Base-by-base conservation (phyloP, 2,113 vertebrate species). In the Pionites leucogaster region DNA sequence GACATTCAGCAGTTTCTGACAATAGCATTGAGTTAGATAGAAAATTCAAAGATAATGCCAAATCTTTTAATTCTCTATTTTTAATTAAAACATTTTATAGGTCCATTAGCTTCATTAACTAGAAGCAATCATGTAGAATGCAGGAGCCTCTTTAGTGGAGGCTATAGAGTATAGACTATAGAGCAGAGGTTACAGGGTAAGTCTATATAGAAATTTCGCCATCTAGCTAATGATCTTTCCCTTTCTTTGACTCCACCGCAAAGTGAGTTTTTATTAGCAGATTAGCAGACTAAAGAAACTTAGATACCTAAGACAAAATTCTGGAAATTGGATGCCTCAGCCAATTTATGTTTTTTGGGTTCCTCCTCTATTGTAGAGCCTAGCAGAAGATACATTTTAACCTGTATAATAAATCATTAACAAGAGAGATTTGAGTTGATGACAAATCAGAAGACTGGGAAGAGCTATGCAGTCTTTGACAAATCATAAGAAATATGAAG, bases 171-270 rank as follows among this genome's bases (percentile, higher is more conserved):
- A 19, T 57, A 57, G 41, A 15, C 25, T 31, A 18, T 16, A 64
- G 6, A 86, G 10, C 60, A 59, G 23, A 53, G 0, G 0, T 47
- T 39, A 59, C 7, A 72, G 1, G 12, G 4, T 53, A 46, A 74
- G 70, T 47, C 20, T 72, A 5, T 31, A 47, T 50, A 2, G 84
- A 8, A 69, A 31, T 55, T 69, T 74, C 69, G 4, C 33, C 19
- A 10, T 25, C 3, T 33, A 68, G 6, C 2, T 24, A 79, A 41
- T 27, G 6, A 68, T 49, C 20, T n/a, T 55, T 60, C 7, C 6
- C 3, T 68, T 70, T 86, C 6, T 55, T 79, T 53, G 15, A 60
- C 49, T 55, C 19, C 84, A 18, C 28, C 37, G 25, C 12, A 55
- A 72, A 69, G 8, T 50, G 12, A n/a, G 69, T 60, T 74, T 72